Evolutionary conservation across 2,888 invertebrate genomes (phyloP).

Genomic region (Nephrotoma appendiculata): DNA sequence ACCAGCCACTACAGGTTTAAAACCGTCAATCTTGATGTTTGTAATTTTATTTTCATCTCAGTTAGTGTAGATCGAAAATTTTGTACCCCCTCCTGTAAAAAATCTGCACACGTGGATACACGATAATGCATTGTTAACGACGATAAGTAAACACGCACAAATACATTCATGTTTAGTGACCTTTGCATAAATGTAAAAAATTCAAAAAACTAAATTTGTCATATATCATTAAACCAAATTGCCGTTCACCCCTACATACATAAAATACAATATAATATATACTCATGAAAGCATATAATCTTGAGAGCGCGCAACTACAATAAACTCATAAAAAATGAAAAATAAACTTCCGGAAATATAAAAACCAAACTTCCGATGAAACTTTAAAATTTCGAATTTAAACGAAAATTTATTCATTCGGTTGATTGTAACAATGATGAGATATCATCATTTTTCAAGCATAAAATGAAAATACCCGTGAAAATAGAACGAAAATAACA

Average conservation of each 20-base stretch:
- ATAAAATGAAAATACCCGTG: not conserved
- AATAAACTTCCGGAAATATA: not conserved
- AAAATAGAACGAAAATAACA: not conserved
- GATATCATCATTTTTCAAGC: not conserved
- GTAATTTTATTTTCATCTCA: too few species aligned
- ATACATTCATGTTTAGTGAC: not conserved
- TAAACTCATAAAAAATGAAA: not conserved
- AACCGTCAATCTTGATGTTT: too few species aligned
- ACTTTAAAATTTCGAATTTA: not conserved
- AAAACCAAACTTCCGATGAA: not conserved
- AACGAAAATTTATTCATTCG: not conserved
- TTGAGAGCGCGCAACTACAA: not conserved
- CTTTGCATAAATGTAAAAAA: not conserved
- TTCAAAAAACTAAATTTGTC: not conserved
- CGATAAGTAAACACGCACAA: too few species aligned
- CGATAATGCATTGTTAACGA: too few species aligned
- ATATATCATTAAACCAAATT: not conserved
- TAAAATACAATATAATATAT: not conserved
- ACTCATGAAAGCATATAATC: not conserved
- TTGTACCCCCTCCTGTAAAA: too few species aligned
- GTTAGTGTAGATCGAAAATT: too few species aligned
- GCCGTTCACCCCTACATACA: not conserved
- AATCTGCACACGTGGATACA: too few species aligned
- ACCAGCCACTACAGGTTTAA: too few species aligned
- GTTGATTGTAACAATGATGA: not conserved